phyloP scores from a whole-genome alignment of 2,113 vertebrate species.

The Petromus typicus region DNA sequence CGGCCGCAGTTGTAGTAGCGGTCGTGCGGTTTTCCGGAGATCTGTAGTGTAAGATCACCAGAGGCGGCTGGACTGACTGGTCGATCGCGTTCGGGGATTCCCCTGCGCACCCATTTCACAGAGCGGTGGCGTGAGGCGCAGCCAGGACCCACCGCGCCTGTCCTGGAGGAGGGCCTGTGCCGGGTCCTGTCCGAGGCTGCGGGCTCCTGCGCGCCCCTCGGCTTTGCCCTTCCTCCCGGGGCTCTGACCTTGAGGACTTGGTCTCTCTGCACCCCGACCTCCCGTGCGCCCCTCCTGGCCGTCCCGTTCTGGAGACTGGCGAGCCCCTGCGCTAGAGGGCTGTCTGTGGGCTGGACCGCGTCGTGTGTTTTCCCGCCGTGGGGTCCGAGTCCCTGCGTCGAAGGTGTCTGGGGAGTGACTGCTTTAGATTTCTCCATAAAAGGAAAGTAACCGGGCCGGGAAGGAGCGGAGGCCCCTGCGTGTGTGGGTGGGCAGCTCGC shows the following conservation, averaged over 20 bases:
- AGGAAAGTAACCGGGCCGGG: not conserved
- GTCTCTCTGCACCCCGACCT: fast-evolving
- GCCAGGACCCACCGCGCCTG: not conserved
- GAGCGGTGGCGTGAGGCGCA: not conserved
- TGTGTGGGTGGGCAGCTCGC: fast-evolving
- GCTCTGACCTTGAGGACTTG: not conserved
- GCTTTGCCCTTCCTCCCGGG: no score
- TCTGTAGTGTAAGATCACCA: not conserved
- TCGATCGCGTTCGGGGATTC: not conserved
- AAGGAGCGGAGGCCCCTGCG: not conserved
- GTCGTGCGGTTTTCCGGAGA: not conserved
- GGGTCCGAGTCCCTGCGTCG: not conserved
- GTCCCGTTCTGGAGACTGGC: not conserved
- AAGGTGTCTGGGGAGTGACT: not conserved
- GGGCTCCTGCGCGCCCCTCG: not conserved
- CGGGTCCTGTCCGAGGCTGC: not conserved
- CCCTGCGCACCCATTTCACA: not conserved
- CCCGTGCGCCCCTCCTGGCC: not conserved
- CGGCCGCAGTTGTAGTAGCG: not conserved
- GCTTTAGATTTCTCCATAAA: conserved; percentile 40
- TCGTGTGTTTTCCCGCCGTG: no score
- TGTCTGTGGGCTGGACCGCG: not conserved
- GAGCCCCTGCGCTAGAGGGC: fast-evolving
- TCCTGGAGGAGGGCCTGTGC: not conserved
- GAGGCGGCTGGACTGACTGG: not conserved